Percentiles rank a stretch among this genome's conserved stretches.
phyloP scores from a whole-genome alignment of 2,113 vertebrate species.

The Siniperca knerii region DNA sequence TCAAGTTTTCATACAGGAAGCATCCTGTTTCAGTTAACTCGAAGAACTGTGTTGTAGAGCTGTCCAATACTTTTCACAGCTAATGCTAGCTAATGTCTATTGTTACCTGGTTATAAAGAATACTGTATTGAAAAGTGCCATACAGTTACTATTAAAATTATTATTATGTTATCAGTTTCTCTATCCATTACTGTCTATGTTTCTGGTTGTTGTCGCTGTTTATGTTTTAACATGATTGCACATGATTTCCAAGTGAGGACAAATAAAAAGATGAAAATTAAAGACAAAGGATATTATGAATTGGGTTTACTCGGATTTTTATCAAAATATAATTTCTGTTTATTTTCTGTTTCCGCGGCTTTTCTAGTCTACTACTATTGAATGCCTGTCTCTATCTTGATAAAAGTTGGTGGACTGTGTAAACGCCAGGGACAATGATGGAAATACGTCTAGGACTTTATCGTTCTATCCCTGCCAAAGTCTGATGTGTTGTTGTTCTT shows the following conservation, averaged over 20 bases:
- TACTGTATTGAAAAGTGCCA: too few species aligned
- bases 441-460: background rate
- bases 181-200: background rate
- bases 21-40: background rate
- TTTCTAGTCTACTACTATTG: background rate
- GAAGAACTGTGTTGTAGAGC: background rate
- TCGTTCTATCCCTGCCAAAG: background rate
- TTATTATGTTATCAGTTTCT: background rate
- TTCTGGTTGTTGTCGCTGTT: background rate
- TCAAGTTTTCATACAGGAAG: background rate
- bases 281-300: background rate
- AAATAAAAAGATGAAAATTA: background rate
- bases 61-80: background rate
- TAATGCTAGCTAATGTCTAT: background rate
- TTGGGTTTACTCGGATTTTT: background rate
- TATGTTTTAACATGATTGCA: too few species aligned
- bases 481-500: background rate
- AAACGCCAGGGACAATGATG: background rate
- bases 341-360: too few species aligned
- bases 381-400: background rate
- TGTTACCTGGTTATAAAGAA: background rate
- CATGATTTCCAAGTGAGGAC: background rate
- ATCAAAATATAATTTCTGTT: background rate
- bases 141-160: background rate
- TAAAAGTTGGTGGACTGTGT: background rate